Conservation (phyloP, 2,797 vertebrate genomes). For the Triplophysa yarkandensis region DNA sequence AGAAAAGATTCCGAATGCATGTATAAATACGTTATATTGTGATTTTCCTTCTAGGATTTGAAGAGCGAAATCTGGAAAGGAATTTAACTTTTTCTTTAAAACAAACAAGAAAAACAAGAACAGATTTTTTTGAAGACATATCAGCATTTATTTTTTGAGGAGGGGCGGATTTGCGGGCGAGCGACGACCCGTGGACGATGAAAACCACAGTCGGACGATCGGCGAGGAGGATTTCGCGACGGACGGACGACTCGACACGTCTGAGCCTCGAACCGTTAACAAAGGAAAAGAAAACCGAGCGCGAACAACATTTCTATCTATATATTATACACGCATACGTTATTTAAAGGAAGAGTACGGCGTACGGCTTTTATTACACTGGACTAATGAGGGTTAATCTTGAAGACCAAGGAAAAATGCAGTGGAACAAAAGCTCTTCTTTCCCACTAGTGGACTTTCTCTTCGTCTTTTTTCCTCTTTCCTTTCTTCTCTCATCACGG, state of each 20-base stretch:
- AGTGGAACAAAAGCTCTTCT: constrained; percentile 73
- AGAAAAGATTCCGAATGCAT: too few relatives aligned
- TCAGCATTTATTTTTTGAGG: constrained; percentile 80
- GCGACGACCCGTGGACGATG: constrained; percentile 58
- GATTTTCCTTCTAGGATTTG: constrained; percentile 70
- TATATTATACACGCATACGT: constrained; percentile 83
- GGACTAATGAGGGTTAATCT: constrained; percentile 87
- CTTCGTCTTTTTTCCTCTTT: constrained; percentile 74
- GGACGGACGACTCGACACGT: constrained; percentile 76
- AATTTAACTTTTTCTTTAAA: constrained; percentile 78
- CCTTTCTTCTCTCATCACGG: constrained; percentile 72
- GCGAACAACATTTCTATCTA: constrained; percentile 85
- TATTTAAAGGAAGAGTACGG: constrained; percentile 78
- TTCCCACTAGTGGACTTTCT: constrained; percentile 77
- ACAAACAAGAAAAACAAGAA: constrained; percentile 71
- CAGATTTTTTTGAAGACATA: constrained; percentile 81
- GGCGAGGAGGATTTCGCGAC: constrained; percentile 63
- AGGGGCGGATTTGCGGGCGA: constrained; percentile 58
- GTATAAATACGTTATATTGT: background rate
- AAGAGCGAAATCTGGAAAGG: constrained; percentile 77
- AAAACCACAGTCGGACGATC: constrained; percentile 67
- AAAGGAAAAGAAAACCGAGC: constrained; percentile 81
- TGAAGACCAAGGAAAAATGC: constrained; percentile 78
- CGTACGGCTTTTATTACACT: constrained; percentile 82
- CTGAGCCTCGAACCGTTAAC: constrained; percentile 83